Base-by-base conservation (phyloP, 2,888 invertebrate genomes). In the Corbicula japonica region DNA sequence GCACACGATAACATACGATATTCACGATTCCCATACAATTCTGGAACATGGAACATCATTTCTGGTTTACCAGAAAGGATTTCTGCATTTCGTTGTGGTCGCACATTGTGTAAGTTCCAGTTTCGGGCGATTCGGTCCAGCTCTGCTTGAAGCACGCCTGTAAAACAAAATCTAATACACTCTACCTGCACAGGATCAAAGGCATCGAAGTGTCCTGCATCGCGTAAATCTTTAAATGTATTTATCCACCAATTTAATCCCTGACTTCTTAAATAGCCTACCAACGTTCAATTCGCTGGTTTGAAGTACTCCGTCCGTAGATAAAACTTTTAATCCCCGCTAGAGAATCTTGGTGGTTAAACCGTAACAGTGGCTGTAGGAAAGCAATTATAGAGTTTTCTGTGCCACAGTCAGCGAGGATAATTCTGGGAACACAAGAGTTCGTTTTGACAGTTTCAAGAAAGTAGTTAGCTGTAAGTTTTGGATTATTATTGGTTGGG, bases 181-280 rank as follows among this genome's bases (percentile, higher is more conserved):
- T n/a, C n/a, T n/a, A n/a, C n/a, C n/a, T n/a, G n/a, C n/a, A n/a
- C n/a, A n/a, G n/a, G n/a, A n/a, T n/a, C n/a, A n/a, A n/a, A n/a
- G n/a, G n/a, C n/a, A n/a, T n/a, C n/a, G n/a, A n/a, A n/a, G n/a
- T n/a, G n/a, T n/a, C n/a, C n/a, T n/a, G n/a, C n/a, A n/a, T n/a
- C n/a, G n/a, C n/a, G n/a, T n/a, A n/a, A n/a, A n/a, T n/a, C n/a
- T n/a, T n/a, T n/a, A n/a, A n/a, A n/a, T n/a, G n/a, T n/a, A n/a
- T 65, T 71, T 4, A 66, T 78, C 70, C 78, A 74, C 69, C 73
- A 78, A 26, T 62, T 28, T 6, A 68, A 18, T 15, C 38, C 54
- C 0, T 58, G 68, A 8, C 52, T 12, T 12, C 69, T 50, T 5
- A 74, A 28, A 12, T 35, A 34, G n/a, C 74, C 74, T 68, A 74